Conservation (phyloP, 2,797 vertebrate genomes). For the Synanceia verrucosa region DNA sequence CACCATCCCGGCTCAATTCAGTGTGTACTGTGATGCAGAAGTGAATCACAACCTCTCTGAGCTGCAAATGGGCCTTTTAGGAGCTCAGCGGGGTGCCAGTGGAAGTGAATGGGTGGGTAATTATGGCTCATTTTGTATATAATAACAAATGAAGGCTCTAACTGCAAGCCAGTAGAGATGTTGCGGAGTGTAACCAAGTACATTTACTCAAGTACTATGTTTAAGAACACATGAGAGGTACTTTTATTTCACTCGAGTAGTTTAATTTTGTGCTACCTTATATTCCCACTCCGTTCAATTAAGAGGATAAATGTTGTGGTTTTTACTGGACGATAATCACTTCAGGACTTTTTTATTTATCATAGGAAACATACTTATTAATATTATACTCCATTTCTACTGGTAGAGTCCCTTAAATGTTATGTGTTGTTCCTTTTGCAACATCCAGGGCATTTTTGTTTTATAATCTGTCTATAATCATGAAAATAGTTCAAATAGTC, state of each 20-base stretch:
- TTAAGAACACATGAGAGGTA: neutral
- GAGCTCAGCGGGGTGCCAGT: neutral
- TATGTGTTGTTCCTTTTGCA: too few relatives aligned
- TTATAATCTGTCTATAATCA: neutral
- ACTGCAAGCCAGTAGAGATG: neutral
- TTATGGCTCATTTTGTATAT: neutral
- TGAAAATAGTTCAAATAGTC: neutral
- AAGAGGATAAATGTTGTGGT: neutral
- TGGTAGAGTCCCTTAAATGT: too few relatives aligned
- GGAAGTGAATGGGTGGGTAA: neutral
- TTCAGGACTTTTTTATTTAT: too few relatives aligned
- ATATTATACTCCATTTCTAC: too few relatives aligned
- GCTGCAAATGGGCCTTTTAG: slow-evolving; percentile 18
- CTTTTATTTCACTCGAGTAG: neutral
- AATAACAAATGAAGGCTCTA: neutral
- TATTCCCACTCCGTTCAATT: neutral
- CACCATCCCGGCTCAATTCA: slow-evolving; percentile 32
- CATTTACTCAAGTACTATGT: neutral
- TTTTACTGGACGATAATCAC: neutral
- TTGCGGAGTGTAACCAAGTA: neutral
- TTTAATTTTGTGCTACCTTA: neutral
- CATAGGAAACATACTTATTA: too few relatives aligned
- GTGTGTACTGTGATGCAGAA: slow-evolving; percentile 53
- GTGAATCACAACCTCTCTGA: slow-evolving; percentile 9
- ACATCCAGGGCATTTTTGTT: neutral